phyloP scores from a whole-genome alignment of 2,113 vertebrate species.

The Scatophagus argus region DNA sequence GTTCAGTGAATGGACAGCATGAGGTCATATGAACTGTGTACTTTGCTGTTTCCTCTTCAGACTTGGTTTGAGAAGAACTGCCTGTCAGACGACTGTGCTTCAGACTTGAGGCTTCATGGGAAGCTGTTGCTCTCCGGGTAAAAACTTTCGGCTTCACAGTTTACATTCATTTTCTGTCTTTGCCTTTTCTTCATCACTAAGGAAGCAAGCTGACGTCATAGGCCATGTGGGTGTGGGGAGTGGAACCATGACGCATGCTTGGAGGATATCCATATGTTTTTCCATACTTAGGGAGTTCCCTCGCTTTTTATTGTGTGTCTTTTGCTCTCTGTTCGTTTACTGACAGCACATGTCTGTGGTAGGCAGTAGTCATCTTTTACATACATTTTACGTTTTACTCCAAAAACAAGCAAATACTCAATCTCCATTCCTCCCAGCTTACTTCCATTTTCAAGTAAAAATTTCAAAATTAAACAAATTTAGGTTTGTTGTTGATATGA shows the following conservation, averaged over 20 bases:
- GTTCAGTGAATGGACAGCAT: conserved; percentile 21
- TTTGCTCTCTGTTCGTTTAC: conserved; percentile 20
- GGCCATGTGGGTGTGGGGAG: conserved; percentile 76
- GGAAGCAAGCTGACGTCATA: conserved; percentile 73
- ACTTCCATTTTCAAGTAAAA: neutral
- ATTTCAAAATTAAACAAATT: conserved; percentile 12
- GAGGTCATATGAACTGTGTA: conserved; percentile 70
- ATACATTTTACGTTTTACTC: neutral
- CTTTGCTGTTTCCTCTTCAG: conserved; percentile 81
- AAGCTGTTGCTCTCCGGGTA: conserved; percentile 93
- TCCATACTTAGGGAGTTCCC: conserved; percentile 71
- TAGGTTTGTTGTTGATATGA: neutral
- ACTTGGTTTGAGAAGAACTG: conserved; percentile 99
- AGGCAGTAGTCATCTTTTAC: neutral
- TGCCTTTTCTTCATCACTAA: conserved; percentile 25
- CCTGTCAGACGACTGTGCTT: conserved; percentile 95
- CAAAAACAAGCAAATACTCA: neutral
- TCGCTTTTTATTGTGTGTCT: conserved; percentile 61
- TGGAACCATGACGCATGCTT: conserved; percentile 78
- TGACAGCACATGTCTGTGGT: conserved; percentile 24
- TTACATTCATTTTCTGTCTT: conserved; percentile 35
- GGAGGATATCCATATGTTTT: conserved; percentile 79
- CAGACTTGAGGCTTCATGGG: conserved; percentile 92
- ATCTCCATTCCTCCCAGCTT: neutral
- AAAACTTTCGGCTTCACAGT: conserved; percentile 45